Base-by-base conservation (phyloP, 1,140 invertebrate genomes). In the Ceratina japonica region DNA sequence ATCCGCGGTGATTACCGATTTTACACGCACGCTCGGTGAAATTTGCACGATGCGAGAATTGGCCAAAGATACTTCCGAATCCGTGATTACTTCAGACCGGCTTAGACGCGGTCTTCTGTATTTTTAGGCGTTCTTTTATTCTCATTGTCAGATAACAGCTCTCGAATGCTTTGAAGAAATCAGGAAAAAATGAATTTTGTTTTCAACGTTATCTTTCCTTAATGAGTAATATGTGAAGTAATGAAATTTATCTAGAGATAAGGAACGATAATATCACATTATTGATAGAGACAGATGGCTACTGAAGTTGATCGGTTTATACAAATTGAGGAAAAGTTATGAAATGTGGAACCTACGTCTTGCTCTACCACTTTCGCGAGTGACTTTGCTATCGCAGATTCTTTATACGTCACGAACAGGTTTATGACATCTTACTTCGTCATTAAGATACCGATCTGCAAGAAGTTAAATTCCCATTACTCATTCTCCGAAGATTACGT, bases 1-100 rank as follows among this genome's bases (percentile, higher is more conserved):
- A 52, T 24, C 44, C 20, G 16, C 22, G 12, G 22, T 66, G n/a
- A 52, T 66, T 66, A 66, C n/a, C 64, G 37, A 66, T 66, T 52
- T 49, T 52, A 7, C 10, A 66, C 52, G 64, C 49, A 5, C 18
- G 20, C 8, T 31, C 64, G 44, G 18, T 16, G 5, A 10, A 37
- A 65, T 49, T 65, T 65, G 18, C 63, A 3, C 20, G 64, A 24
- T 51, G 20, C n/a, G 31, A 13, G 62, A 51, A 16, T 66, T 20
- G 37, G 13, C 20, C 12, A 4, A 61, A 24, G 58, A 37, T 63
- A 31, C 15, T 37, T 1, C 2, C n/a, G 27, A n/a, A 49, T 64
- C 16, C 20, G 0, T 10, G 62, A 3, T 20, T 20, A 3, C 3
- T 20, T 64, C 18, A 12, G 37, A 13, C 37, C 37, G 37, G 5